A percentile compares a stretch with the other conserved stretches of the same genome.
Evolutionary conservation across 2,113 vertebrate species (phyloP).

Genomic region (Loxodonta africana): DNA sequence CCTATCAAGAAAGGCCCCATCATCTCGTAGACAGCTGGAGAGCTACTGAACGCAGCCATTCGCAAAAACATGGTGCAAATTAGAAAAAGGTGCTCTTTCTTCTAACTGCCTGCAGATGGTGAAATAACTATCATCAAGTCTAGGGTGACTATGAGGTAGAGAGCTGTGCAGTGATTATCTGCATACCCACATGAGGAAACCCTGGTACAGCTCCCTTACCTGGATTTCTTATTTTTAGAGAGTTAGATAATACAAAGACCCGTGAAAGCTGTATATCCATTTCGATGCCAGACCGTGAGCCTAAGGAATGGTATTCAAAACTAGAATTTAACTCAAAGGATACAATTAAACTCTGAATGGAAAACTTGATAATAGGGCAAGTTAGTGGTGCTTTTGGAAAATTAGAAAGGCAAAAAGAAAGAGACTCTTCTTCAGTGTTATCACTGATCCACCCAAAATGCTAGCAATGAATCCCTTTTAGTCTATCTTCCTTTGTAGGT

Average conservation of each 20-base stretch:
- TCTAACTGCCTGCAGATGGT: neutral
- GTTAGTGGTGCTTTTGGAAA: neutral
- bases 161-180: neutral
- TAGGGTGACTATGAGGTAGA: too few relatives aligned
- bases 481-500: neutral
- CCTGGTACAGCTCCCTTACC: neutral
- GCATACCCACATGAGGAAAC: rapidly evolving
- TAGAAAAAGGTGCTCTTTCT: neutral
- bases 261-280: neutral
- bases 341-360: neutral
- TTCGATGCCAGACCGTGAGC: neutral
- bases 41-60: neutral
- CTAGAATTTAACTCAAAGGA: neutral
- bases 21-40: neutral
- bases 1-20: neutral
- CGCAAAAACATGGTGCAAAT: neutral
- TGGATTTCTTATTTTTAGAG: neutral
- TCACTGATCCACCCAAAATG: neutral
- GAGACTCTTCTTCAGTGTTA: neutral
- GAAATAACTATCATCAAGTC: neutral
- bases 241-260: neutral
- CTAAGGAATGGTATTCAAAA: neutral
- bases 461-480: neutral
- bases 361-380: neutral
- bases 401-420: neutral